phyloP scores from a whole-genome alignment of 1,140 invertebrate genomes.

The Phymorhynchus buccinoides region DNA sequence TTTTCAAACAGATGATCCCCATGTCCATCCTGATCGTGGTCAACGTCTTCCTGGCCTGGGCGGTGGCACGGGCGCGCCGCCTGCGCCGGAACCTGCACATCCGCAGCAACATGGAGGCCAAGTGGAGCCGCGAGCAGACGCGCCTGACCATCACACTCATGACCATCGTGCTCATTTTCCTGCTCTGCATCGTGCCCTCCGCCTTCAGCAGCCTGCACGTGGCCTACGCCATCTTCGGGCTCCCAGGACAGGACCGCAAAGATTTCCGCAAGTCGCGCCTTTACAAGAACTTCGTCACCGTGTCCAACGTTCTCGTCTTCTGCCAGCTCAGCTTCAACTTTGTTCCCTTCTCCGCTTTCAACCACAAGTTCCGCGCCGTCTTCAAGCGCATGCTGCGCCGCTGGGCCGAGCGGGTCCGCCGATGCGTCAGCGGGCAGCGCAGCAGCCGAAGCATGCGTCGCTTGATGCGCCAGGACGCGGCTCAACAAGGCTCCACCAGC shows the following conservation, averaged over 20 bases:
- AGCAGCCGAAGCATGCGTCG: conserved; percentile 8
- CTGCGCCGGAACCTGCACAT: conserved; percentile 57
- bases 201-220: conserved; percentile 62
- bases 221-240: conserved; percentile 60
- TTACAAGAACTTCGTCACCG: conserved; percentile 53
- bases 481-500: no score
- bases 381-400: conserved; percentile 41
- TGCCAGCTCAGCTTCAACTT: conserved; percentile 67
- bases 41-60: conserved; percentile 62
- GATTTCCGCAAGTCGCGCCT: conserved; percentile 49
- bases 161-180: conserved; percentile 66
- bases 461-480: neutral
- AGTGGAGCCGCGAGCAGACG: conserved; percentile 62
- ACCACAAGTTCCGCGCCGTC: conserved; percentile 61
- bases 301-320: conserved; percentile 61
- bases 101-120: conserved; percentile 59
- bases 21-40: conserved; percentile 54
- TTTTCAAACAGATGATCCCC: conserved; percentile 53
- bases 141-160: conserved; percentile 66
- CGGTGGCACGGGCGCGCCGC: conserved; percentile 56
- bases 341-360: conserved; percentile 67
- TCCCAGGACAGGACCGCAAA: conserved; percentile 32
- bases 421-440: conserved; percentile 24
- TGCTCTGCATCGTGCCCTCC: conserved; percentile 66
- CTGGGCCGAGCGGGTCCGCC: conserved; percentile 45